phyloP scores from a whole-genome alignment of 1,140 invertebrate species.

The Triops cancriformis region DNA sequence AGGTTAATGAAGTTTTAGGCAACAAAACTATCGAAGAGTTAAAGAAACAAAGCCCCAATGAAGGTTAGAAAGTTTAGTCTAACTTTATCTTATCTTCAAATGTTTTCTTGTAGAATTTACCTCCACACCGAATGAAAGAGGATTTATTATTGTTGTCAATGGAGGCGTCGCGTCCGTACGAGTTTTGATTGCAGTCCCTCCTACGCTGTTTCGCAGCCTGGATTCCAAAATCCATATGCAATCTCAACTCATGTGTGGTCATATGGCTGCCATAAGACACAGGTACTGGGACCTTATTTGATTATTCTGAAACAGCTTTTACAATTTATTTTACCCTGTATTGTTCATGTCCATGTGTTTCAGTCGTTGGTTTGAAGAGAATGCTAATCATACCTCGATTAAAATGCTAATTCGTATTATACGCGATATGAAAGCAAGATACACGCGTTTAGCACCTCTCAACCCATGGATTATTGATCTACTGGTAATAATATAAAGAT shows the following conservation, averaged over 20 bases:
- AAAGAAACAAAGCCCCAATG: slow-evolving; percentile 48
- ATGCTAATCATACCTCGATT: slow-evolving; percentile 92
- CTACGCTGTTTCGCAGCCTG: slow-evolving; percentile 83
- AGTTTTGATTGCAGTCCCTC: slow-evolving; percentile 83
- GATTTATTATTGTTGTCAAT: slow-evolving; percentile 34
- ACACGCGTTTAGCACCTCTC: slow-evolving; percentile 79
- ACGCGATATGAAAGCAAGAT: slow-evolving; percentile 78
- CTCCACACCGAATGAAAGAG: slow-evolving; percentile 38
- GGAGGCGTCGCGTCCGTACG: slow-evolving; percentile 62
- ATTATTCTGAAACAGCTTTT: slow-evolving; percentile 8
- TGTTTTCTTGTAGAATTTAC: slow-evolving; percentile 15
- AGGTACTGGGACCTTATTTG: slow-evolving; percentile 37
- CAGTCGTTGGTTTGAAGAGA: slow-evolving; percentile 95
- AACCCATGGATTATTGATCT: slow-evolving; percentile 96
- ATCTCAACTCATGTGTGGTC: slow-evolving; percentile 72
- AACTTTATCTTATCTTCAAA: slow-evolving; percentile 17
- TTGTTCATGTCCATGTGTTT: slow-evolving; percentile 28
- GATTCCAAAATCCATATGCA: slow-evolving; percentile 86
- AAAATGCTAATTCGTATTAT: slow-evolving; percentile 89
- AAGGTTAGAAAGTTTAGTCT: slow-evolving; percentile 39
- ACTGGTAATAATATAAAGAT: slow-evolving; percentile 45
- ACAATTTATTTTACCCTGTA: background rate
- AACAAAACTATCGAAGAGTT: slow-evolving; percentile 80
- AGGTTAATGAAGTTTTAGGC: slow-evolving; percentile 82
- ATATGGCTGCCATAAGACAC: slow-evolving; percentile 87